A percentile compares a stretch with the other conserved stretches of the same genome.
Conservation (phyloP, 2,888 invertebrate species). For the Bombylius discolor region DNA sequence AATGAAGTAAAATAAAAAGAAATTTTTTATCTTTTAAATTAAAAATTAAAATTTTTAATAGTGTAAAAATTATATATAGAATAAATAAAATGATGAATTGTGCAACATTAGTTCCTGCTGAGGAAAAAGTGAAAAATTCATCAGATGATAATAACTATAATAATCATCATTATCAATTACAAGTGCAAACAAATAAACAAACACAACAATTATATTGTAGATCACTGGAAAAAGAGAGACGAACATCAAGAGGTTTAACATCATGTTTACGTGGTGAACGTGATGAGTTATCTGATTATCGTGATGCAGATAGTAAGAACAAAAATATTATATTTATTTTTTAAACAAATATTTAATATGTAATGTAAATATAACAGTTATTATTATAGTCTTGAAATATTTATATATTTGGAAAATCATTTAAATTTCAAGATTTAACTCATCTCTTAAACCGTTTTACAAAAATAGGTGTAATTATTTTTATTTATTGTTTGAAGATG, state of each 20-base stretch:
- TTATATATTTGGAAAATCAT: too few species aligned
- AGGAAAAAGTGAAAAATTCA: conserved; percentile 16
- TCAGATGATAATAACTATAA: background rate
- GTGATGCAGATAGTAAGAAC: conserved; percentile 19
- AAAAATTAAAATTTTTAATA: too few species aligned
- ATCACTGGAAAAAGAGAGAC: conserved; percentile 24
- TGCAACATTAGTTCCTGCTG: conserved; percentile 30
- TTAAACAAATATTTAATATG: too few species aligned
- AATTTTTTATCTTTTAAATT: too few species aligned
- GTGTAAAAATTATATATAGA: background rate
- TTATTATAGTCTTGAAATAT: too few species aligned
- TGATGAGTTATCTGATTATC: conserved; percentile 29
- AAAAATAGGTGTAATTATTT: too few species aligned
- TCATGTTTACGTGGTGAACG: conserved; percentile 36
- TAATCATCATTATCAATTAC: background rate
- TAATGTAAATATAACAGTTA: too few species aligned
- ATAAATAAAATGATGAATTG: conserved; percentile 28
- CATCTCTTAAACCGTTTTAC: too few species aligned
- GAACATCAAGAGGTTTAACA: conserved; percentile 33
- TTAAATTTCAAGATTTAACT: too few species aligned
- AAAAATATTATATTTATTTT: too few species aligned
- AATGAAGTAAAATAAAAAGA: too few species aligned
- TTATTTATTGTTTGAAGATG: too few species aligned
- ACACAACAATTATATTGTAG: conserved; percentile 24
- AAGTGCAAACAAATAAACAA: background rate